Conservation (phyloP, 1,140 invertebrate genomes). For the Drosophila azteca region DNA sequence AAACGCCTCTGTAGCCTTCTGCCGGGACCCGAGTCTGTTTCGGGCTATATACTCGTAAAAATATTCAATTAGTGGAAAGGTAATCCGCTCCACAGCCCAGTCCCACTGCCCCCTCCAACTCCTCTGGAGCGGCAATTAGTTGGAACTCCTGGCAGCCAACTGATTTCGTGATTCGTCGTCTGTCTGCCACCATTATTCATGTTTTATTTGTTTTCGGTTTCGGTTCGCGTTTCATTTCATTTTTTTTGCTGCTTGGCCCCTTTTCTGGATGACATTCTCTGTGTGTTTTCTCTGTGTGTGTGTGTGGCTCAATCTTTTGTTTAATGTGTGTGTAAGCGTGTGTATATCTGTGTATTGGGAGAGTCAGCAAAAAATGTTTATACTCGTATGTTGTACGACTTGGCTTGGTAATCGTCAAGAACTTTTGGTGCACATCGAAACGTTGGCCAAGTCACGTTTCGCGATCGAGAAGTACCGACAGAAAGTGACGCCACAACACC, state of each 20-base stretch:
- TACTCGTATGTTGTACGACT: slow-evolving; percentile 4
- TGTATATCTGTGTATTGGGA: slow-evolving; percentile 14
- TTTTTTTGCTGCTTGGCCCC: slow-evolving; percentile 34
- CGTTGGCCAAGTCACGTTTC: slow-evolving; percentile 10
- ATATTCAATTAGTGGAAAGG: slow-evolving; percentile 43
- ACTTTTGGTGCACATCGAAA: slow-evolving; percentile 37
- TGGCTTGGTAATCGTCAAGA: slow-evolving; percentile 44
- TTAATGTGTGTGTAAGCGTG: neutral
- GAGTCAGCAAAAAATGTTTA: slow-evolving; percentile 55
- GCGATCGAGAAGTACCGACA: too few species aligned
- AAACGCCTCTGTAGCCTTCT: neutral
- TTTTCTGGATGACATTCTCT: slow-evolving; percentile 49
- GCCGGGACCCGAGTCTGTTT: slow-evolving; percentile 8
- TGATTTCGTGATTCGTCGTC: slow-evolving; percentile 6
- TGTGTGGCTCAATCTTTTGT: neutral
- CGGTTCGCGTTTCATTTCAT: slow-evolving; percentile 24
- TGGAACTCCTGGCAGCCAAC: slow-evolving; percentile 21
- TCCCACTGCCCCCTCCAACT: neutral
- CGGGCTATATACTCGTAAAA: slow-evolving; percentile 21
- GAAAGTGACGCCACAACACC: slow-evolving; percentile 40
- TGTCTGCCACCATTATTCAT: slow-evolving; percentile 41
- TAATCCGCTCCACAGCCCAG: neutral
- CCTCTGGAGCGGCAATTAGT: slow-evolving; percentile 5
- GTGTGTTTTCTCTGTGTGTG: neutral
- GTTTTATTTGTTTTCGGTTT: slow-evolving; percentile 51